These are phyloP conservation scores for Spodoptera frugiperda DNA, from an alignment of 1,140 invertebrate species.

Conservation along the genomic window DNA sequence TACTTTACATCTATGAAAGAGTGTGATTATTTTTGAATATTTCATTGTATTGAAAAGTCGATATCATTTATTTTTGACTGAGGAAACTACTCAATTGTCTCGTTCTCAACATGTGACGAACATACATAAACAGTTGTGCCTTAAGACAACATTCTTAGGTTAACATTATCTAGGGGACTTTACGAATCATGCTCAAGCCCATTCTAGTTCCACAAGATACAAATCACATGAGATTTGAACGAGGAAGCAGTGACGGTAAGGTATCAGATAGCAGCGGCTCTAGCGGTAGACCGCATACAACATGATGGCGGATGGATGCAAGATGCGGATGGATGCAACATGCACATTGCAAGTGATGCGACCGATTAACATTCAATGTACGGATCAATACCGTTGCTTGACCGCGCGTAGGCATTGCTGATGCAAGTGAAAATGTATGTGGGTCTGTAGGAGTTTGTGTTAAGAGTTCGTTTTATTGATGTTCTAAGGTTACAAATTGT, in stretches of 20 bases:
- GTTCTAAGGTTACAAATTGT: not conserved
- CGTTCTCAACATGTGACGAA: too few relatives aligned
- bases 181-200: not conserved
- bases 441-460: constrained; percentile 2
- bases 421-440: constrained; percentile 1
- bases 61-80: too few relatives aligned
- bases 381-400: constrained; percentile 61
- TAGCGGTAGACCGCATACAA: constrained; percentile 31
- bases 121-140: too few relatives aligned
- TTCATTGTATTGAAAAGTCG: too few relatives aligned
- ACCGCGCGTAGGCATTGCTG: constrained; percentile 51
- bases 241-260: too few relatives aligned
- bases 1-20: too few relatives aligned
- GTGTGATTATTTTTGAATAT: too few relatives aligned
- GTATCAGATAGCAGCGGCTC: not conserved
- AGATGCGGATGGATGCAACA: not conserved
- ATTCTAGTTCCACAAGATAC: constrained; percentile 12
- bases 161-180: too few relatives aligned
- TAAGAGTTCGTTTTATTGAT: not conserved
- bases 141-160: not conserved
- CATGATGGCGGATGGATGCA: not conserved
- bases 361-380: constrained; percentile 43
- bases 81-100: too few relatives aligned
- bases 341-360: not conserved
- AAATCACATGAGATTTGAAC: constrained; percentile 7